These are phyloP conservation scores for Camponotus pennsylvanicus DNA, from an alignment of 1,140 invertebrate genomes.

Conservation along the genomic window DNA sequence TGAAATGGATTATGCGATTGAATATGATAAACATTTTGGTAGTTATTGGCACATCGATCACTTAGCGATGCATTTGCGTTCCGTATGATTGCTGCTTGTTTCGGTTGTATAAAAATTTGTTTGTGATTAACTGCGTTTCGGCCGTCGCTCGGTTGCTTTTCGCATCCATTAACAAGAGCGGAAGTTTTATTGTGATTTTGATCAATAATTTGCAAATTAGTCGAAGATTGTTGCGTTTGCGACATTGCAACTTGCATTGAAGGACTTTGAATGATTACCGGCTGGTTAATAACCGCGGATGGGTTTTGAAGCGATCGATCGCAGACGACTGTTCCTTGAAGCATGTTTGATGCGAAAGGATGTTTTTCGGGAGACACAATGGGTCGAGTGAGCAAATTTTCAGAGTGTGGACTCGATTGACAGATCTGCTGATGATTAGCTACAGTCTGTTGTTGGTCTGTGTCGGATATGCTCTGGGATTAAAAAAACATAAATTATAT, in stretches of 20 bases:
- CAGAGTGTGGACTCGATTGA: slow-evolving; percentile 49
- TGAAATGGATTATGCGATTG: not conserved
- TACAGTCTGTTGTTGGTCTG: slow-evolving; percentile 56
- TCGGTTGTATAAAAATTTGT: slow-evolving; percentile 2
- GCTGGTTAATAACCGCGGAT: slow-evolving; percentile 18
- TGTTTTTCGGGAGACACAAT: slow-evolving; percentile 39
- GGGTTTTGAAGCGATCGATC: slow-evolving; percentile 3
- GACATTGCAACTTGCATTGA: no score
- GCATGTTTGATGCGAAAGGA: slow-evolving; percentile 63
- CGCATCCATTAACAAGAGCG: not conserved
- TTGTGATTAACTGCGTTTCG: slow-evolving; percentile 45
- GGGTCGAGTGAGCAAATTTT: slow-evolving; percentile 30
- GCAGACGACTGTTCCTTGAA: not conserved
- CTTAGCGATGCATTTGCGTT: not conserved
- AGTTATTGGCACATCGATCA: not conserved
- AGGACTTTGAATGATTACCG: not conserved
- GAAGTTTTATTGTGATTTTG: not conserved
- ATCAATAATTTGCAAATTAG: not conserved
- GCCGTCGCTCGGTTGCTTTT: slow-evolving; percentile 70
- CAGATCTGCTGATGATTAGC: slow-evolving; percentile 25
- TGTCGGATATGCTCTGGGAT: not conserved
- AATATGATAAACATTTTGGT: not conserved
- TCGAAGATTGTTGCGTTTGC: not conserved
- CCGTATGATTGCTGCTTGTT: not conserved
- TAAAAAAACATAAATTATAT: not conserved